Evolutionary conservation across 2,113 vertebrate genomes (phyloP).

Genomic region (Lontra canadensis): DNA sequence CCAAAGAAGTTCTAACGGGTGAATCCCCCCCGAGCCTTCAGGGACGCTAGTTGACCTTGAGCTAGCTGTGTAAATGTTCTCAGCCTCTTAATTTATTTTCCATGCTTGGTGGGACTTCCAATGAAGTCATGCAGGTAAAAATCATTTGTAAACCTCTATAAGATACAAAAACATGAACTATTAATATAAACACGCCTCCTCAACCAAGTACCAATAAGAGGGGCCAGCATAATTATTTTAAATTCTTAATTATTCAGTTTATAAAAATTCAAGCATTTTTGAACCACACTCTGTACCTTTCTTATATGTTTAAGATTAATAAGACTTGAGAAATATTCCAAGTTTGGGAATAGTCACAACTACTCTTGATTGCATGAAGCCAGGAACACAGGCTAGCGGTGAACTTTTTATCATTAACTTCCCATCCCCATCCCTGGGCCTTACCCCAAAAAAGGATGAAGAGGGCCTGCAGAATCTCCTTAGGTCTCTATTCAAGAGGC

Average conservation of each 20-base stretch:
- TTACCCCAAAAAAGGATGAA: background rate
- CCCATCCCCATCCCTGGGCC: background rate
- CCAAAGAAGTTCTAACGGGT: background rate
- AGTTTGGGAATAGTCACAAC: slow-evolving; percentile 41
- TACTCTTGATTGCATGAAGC: background rate
- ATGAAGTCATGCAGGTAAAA: background rate
- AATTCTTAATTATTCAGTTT: slow-evolving; percentile 24
- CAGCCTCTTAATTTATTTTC: background rate
- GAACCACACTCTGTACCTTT: background rate
- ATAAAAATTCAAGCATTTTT: background rate
- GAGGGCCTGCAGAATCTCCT: background rate
- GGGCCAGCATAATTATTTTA: slow-evolving; percentile 16
- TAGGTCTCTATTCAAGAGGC: background rate
- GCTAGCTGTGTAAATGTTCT: background rate
- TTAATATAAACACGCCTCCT: background rate
- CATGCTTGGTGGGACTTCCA: background rate
- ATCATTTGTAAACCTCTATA: background rate
- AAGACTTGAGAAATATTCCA: background rate
- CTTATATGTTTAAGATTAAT: background rate
- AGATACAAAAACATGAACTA: background rate
- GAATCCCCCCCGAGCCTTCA: background rate
- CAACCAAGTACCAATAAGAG: background rate
- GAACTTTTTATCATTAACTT: slow-evolving; percentile 36
- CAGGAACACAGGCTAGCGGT: background rate
- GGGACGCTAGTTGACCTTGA: background rate